Conservation (phyloP, 1,140 invertebrate species). For the Hycleus cichorii region DNA sequence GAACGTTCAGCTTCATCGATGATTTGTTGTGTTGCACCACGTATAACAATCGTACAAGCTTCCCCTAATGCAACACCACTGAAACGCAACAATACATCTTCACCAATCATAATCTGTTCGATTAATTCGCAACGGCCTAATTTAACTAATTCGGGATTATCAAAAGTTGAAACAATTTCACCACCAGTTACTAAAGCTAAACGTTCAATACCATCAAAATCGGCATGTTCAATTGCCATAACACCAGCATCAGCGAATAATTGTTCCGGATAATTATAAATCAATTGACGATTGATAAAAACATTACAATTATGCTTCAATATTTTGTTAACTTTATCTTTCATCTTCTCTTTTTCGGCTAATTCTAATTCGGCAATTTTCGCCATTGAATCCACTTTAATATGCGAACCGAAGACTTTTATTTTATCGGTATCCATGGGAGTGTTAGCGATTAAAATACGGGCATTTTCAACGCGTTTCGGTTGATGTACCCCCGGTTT, state of each 20-base stretch:
- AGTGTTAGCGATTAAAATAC: conserved; percentile 98
- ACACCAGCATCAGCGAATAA: conserved; percentile 96
- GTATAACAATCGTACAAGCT: conserved; percentile 94
- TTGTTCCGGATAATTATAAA: conserved; percentile 99
- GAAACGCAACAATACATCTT: conserved; percentile 93
- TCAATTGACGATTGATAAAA: conserved; percentile 98
- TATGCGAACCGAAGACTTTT: conserved; percentile 98
- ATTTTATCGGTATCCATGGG: conserved; percentile 99
- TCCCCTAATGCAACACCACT: conserved; percentile 91
- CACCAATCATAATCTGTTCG: conserved; percentile 95
- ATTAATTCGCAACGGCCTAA: conserved; percentile 92
- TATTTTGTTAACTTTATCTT: conserved; percentile 97
- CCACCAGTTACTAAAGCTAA: conserved; percentile 95
- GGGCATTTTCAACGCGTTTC: conserved; percentile 84
- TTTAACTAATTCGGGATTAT: conserved; percentile 84
- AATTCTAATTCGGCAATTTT: conserved; percentile 97
- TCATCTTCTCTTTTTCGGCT: conserved; percentile 99
- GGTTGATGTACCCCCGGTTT: conserved; percentile 88
- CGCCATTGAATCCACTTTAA: conserved; percentile 94
- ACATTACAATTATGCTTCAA: conserved; percentile 94
- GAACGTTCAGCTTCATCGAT: conserved; percentile 98
- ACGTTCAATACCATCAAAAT: conserved; percentile 98
- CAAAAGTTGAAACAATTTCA: conserved; percentile 98
- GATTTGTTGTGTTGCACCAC: conserved; percentile 99
- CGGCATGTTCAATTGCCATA: conserved; percentile 99